These are phyloP conservation scores for Nephrocerus scutellatus DNA, from an alignment of 2,888 invertebrate genomes.

Conservation along the genomic window DNA sequence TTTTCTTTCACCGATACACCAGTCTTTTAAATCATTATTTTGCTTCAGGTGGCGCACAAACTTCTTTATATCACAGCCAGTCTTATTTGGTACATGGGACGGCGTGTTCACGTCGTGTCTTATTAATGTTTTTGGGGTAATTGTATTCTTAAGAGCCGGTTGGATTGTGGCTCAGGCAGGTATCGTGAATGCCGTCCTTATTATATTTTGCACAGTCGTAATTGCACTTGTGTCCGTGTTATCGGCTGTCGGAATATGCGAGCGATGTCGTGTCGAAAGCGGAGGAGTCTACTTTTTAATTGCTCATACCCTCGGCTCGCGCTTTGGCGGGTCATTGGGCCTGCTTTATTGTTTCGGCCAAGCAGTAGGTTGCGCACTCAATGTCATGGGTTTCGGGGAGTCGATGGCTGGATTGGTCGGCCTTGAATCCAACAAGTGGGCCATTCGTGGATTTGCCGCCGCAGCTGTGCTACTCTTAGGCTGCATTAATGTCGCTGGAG, in stretches of 20 bases:
- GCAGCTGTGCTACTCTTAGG: constrained; percentile 79
- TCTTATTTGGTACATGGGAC: constrained; percentile 91
- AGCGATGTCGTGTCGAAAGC: constrained; percentile 87
- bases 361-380: constrained; percentile 93
- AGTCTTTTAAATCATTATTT: neutral
- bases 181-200: constrained; percentile 69
- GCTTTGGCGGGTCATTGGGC: constrained; percentile 88
- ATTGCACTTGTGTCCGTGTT: constrained; percentile 87
- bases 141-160: constrained; percentile 91
- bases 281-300: constrained; percentile 97
- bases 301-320: constrained; percentile 87
- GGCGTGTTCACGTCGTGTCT: constrained; percentile 96
- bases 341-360: constrained; percentile 92
- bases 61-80: constrained; percentile 92
- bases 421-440: constrained; percentile 65
- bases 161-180: constrained; percentile 96
- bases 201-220: constrained; percentile 77
- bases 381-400: constrained; percentile 93
- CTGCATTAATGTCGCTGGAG: constrained; percentile 90
- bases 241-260: constrained; percentile 94
- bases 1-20: neutral
- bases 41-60: constrained; percentile 87
- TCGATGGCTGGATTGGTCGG: constrained; percentile 83
- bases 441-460: constrained; percentile 79
- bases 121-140: constrained; percentile 97